Conservation (phyloP, 1,140 invertebrate genomes). For the Drosophila eugracilis region DNA sequence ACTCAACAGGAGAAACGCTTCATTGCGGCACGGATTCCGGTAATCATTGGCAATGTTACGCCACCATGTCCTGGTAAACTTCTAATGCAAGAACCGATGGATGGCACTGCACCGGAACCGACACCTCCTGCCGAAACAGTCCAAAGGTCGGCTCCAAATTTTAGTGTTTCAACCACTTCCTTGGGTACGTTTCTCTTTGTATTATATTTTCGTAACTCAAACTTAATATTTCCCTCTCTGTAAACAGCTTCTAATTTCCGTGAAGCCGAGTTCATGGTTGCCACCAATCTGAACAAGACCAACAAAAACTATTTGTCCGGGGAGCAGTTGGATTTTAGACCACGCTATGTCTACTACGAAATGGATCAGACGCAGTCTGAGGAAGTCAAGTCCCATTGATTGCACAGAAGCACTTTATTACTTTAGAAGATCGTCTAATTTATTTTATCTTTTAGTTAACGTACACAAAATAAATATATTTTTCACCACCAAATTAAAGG, state of each 20-base stretch:
- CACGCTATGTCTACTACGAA: constrained; percentile 78
- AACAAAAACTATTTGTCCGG: constrained; percentile 66
- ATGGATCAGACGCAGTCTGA: constrained; percentile 42
- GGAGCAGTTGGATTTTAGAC: constrained; percentile 65
- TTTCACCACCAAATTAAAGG: neutral
- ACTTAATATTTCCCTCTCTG: neutral
- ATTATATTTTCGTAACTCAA: neutral
- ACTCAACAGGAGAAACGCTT: constrained; percentile 83
- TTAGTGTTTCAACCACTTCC: constrained; percentile 52
- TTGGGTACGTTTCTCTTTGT: constrained; percentile 41
- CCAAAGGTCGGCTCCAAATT: constrained; percentile 14
- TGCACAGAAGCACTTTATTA: neutral
- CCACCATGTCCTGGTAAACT: constrained; percentile 27
- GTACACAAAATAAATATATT: constrained; percentile 12
- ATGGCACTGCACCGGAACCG: constrained; percentile 31
- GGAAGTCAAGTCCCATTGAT: constrained; percentile 26
- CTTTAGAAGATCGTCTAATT: neutral
- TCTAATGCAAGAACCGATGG: constrained; percentile 8
- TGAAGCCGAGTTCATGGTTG: constrained; percentile 72
- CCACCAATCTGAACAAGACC: constrained; percentile 71
- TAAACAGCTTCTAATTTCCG: constrained; percentile 65
- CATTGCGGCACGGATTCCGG: constrained; percentile 82
- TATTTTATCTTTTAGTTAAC: constrained; percentile 1
- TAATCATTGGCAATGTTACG: constrained; percentile 86
- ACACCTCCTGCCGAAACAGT: constrained; percentile 31